Conservation (phyloP, 2,113 vertebrate species). For the Pteronura brasiliensis region DNA sequence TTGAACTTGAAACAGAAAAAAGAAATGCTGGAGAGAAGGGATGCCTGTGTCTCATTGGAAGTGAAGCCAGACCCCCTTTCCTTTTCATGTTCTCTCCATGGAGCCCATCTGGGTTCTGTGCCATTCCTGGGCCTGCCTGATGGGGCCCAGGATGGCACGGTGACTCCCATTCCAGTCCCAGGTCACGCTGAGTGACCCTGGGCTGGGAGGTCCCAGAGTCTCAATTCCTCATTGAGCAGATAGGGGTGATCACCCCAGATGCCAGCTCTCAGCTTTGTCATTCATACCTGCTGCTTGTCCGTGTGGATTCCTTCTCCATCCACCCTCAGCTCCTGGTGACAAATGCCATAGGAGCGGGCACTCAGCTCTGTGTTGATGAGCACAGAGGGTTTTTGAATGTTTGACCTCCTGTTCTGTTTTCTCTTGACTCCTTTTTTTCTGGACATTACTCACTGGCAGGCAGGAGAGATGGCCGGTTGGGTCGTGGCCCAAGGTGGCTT, state of each 20-base stretch:
- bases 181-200: background rate
- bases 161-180: rapidly evolving
- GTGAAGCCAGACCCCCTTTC: background rate
- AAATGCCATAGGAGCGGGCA: background rate
- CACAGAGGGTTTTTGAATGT: background rate
- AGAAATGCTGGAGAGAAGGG: background rate
- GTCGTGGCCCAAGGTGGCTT: background rate
- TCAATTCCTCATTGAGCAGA: background rate
- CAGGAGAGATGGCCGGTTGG: background rate
- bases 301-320: too few relatives aligned
- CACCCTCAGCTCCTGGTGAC: background rate
- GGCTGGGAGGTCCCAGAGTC: background rate
- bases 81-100: background rate
- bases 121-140: background rate
- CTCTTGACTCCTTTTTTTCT: background rate
- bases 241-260: too few relatives aligned
- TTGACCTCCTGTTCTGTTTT: background rate
- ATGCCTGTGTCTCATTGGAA: background rate
- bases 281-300: background rate
- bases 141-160: background rate
- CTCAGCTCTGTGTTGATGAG: background rate
- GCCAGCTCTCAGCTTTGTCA: background rate
- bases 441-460: background rate
- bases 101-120: background rate
- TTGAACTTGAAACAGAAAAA: background rate